Conservation (phyloP, 1,140 invertebrate genomes). For the Zaprionus africanus region DNA sequence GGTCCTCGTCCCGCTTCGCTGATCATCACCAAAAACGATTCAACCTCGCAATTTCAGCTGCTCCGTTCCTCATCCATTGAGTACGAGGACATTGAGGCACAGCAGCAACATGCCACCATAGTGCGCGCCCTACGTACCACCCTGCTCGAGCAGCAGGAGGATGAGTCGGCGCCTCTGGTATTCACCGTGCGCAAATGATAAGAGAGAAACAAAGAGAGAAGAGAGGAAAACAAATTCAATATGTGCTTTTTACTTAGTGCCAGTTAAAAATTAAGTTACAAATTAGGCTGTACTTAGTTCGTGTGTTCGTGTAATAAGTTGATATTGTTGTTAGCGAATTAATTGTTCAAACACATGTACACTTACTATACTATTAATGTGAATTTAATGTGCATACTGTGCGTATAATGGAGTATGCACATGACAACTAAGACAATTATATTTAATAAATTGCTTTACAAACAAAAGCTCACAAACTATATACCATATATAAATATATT, state of each 20-base stretch:
- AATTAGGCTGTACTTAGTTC: conserved; percentile 38
- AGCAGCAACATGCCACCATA: conserved; percentile 61
- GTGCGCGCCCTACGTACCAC: conserved; percentile 57
- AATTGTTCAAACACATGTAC: conserved; percentile 40
- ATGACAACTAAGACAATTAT: conserved; percentile 49
- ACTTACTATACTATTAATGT: conserved; percentile 32
- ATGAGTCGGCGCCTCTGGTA: conserved; percentile 83
- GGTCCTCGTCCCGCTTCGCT: conserved; percentile 79
- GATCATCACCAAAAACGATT: conserved; percentile 78
- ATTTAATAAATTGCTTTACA: conserved; percentile 51
- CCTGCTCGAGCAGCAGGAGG: conserved; percentile 76
- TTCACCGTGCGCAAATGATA: conserved; percentile 83
- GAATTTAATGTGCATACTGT: conserved; percentile 51
- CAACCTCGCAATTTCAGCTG: conserved; percentile 74
- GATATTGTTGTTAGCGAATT: conserved; percentile 41
- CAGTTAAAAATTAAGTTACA: conserved; percentile 53
- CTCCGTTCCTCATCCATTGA: conserved; percentile 82
- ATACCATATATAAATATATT: background rate
- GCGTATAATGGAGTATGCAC: conserved; percentile 31
- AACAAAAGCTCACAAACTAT: conserved; percentile 16
- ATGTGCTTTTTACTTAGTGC: conserved; percentile 60
- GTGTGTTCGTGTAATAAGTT: conserved; percentile 26
- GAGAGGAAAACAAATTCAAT: conserved; percentile 42
- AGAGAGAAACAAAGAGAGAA: conserved; percentile 18
- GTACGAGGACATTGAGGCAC: conserved; percentile 80